phyloP scores from a whole-genome alignment of 2,113 vertebrate genomes.

The Leucosticte australis region DNA sequence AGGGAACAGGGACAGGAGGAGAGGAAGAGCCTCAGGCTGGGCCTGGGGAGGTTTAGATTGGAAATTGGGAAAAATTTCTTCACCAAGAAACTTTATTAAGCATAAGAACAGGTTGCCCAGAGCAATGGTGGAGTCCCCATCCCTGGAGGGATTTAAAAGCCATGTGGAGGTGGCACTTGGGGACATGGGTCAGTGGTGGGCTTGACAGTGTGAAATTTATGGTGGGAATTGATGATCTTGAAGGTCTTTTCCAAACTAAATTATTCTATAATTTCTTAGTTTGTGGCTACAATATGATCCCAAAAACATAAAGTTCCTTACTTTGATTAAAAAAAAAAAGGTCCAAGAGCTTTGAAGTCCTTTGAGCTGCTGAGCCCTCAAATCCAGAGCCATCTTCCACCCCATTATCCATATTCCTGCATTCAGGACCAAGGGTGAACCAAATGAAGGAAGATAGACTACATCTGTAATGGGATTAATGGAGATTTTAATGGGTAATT shows the following conservation, averaged over 20 bases:
- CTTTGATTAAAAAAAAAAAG: rapidly evolving
- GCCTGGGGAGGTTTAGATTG: background rate
- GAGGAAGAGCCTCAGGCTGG: rapidly evolving
- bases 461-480: conserved; percentile 18
- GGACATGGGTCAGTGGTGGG: too few relatives aligned
- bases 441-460: background rate
- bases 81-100: background rate
- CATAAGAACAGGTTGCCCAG: background rate
- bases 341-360: background rate
- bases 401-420: background rate
- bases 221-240: background rate
- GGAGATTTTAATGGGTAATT: conserved; percentile 23
- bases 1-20: rapidly evolving
- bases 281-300: background rate
- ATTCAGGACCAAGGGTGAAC: background rate
- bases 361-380: background rate
- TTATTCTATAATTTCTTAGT: background rate
- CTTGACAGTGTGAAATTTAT: background rate
- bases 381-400: background rate
- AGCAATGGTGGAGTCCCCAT: rapidly evolving
- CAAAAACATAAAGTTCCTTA: background rate
- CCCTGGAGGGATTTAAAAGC: background rate
- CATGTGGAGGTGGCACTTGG: rapidly evolving
- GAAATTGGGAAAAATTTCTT: background rate
- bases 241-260: background rate